A percentile compares a stretch with the other conserved stretches of the same genome.
Evolutionary conservation across 2,888 invertebrate species (phyloP).

Genomic region (Antheraea assamensis): DNA sequence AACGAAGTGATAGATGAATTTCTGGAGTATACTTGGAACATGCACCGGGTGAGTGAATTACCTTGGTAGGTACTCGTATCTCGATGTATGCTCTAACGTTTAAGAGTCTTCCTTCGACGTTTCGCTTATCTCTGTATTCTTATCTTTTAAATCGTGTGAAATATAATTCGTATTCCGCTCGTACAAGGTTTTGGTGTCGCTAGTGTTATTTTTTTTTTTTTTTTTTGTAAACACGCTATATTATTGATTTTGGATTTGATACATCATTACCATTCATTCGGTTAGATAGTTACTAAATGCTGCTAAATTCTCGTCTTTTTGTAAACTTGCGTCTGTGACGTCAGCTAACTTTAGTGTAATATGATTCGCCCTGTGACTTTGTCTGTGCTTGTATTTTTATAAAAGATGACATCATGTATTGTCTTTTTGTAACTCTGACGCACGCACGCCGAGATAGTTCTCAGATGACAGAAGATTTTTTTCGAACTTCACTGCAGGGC

Average conservation of each 20-base stretch:
- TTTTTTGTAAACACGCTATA: neutral
- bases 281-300: too few species aligned
- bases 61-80: neutral
- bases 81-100: neutral
- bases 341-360: too few species aligned
- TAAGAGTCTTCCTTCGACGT: neutral
- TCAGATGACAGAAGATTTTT: too few species aligned
- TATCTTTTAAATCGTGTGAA: conserved; percentile 14
- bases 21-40: conserved; percentile 17
- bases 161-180: neutral
- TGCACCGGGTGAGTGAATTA: conserved; percentile 18
- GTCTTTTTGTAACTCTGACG: too few species aligned
- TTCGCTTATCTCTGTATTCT: conserved; percentile 14
- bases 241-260: neutral
- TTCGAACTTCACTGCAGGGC: too few species aligned
- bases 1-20: conserved; percentile 16
- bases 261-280: too few species aligned
- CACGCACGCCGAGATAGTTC: too few species aligned
- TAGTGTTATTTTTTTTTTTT: neutral
- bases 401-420: too few species aligned
- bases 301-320: too few species aligned
- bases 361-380: too few species aligned
- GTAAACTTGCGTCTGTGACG: too few species aligned
- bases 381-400: too few species aligned
- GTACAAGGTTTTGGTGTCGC: neutral